A percentile compares a stretch with the other conserved stretches of the same genome.
Conservation (phyloP, 2,888 invertebrate species). For the Cosmopolites sordidus region DNA sequence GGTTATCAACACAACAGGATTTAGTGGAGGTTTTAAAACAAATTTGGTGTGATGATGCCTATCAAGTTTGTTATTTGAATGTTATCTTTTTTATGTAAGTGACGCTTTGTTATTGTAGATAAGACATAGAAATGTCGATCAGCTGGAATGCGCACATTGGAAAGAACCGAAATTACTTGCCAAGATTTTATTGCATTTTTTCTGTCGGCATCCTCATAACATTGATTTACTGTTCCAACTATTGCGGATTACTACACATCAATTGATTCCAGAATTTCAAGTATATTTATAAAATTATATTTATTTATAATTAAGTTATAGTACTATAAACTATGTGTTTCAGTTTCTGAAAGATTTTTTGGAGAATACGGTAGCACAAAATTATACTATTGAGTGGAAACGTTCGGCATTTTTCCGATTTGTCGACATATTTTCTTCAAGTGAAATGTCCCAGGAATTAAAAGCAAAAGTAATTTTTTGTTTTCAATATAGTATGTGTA, state of each 20-base stretch:
- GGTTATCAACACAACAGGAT: slow-evolving; percentile 78
- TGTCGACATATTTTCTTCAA: slow-evolving; percentile 80
- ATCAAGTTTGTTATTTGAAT: slow-evolving; percentile 51
- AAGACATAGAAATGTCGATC: slow-evolving; percentile 3
- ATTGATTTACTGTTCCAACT: slow-evolving; percentile 90
- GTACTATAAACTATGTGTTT: slow-evolving; percentile 36
- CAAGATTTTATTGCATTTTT: slow-evolving; percentile 88
- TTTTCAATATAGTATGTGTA: too few species aligned
- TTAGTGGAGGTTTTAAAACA: slow-evolving; percentile 72
- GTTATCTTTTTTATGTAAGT: neutral
- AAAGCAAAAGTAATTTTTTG: slow-evolving; percentile 9
- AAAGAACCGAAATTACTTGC: slow-evolving; percentile 87
- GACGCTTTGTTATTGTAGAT: neutral
- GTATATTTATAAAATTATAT: slow-evolving; percentile 41
- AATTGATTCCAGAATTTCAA: slow-evolving; percentile 68
- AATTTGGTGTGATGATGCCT: slow-evolving; percentile 84
- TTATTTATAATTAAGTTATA: neutral
- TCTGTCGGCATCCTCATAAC: slow-evolving; percentile 83
- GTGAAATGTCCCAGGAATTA: slow-evolving; percentile 68
- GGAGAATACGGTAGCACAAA: slow-evolving; percentile 83
- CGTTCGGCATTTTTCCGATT: slow-evolving; percentile 91
- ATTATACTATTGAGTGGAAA: slow-evolving; percentile 92
- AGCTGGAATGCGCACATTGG: slow-evolving; percentile 78
- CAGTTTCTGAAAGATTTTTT: slow-evolving; percentile 84
- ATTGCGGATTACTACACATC: slow-evolving; percentile 78